Base-by-base conservation (phyloP, 2,888 invertebrate genomes). In the Meganola albula region DNA sequence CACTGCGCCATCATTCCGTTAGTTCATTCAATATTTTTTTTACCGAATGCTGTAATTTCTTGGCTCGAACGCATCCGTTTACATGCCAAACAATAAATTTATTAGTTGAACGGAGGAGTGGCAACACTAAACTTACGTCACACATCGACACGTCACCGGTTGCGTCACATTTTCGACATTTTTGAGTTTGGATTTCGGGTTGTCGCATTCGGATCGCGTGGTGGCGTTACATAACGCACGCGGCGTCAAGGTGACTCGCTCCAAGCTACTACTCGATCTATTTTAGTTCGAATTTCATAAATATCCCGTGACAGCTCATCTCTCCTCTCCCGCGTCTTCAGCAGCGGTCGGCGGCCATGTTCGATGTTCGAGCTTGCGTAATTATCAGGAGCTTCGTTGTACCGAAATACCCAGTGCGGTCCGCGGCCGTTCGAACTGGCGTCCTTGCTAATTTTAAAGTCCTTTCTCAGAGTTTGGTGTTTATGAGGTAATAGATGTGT, bases 61-160 rank as follows among this genome's bases (percentile, higher is more conserved):
- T 85, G 83, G 85, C 84, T 80, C 83, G 72, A 82, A 84, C 83
- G 78, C 83, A 79, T 83, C 82, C 80, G 85, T 82, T 80, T 83
- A 83, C 84, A 84, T 83, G 85, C 85, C 85, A 85, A 84, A 85
- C 85, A 83, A 84, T 85, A 85, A 84, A 85, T 84, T 84, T 83
- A 84, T 85, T 84, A 77, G 82, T 63, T 73, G 63, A 71, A 71
- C 73, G 82, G 78, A 79, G 84, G 84, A 83, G 84, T 83, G 84
- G 78, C 83, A 74, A 74, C 75, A 77, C 77, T 69, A 64, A 68
- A 65, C 65, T 55, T 58, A 63, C 80, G 77, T 79, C 82, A 79
- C 73, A 59, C 63, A 62, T 68, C 66, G 52, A 58, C 53, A 72
- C 84, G 84, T 83, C 84, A 83, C 60, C 45, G 59, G 58, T 65